These are phyloP conservation scores for Cheilosia pagana DNA, from an alignment of 2,888 invertebrate genomes.

Conservation along the genomic window DNA sequence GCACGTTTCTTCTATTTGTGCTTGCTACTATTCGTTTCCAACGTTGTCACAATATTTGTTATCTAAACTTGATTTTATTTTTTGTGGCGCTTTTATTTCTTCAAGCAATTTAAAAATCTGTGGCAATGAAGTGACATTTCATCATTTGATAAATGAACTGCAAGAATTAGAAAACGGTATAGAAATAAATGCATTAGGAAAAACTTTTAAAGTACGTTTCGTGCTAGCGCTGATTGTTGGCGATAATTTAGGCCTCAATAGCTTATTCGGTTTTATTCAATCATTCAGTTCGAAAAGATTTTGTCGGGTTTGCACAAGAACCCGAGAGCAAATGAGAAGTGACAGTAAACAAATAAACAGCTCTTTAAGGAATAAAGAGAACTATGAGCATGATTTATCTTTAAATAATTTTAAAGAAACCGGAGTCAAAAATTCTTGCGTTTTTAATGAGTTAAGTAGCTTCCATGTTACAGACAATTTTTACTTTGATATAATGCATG, in stretches of 20 bases:
- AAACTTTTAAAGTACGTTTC: neutral
- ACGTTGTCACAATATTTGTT: slow-evolving; percentile 26
- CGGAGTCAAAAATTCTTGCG: neutral
- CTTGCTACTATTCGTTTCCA: slow-evolving; percentile 16
- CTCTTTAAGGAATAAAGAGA: neutral
- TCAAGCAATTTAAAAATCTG: slow-evolving; percentile 3
- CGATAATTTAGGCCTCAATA: slow-evolving; percentile 19
- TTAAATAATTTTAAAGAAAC: neutral
- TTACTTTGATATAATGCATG: slow-evolving; percentile 14
- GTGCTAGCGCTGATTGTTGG: slow-evolving; percentile 8
- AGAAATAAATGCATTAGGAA: no score
- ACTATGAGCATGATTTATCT: neutral
- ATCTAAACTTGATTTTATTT: slow-evolving; percentile 24
- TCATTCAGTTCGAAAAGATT: neutral
- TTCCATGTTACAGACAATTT: slow-evolving; percentile 18
- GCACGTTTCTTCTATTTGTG: slow-evolving; percentile 16
- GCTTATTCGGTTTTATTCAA: neutral
- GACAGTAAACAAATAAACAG: neutral
- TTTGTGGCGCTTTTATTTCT: slow-evolving; percentile 16
- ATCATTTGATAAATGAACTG: slow-evolving; percentile 23
- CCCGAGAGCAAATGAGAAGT: neutral
- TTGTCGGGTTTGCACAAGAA: neutral
- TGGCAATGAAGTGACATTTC: slow-evolving; percentile 20
- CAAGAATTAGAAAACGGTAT: slow-evolving; percentile 1
- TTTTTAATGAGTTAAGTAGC: neutral